Conservation (phyloP, 2,888 invertebrate species). For the Sesamia inferens region DNA sequence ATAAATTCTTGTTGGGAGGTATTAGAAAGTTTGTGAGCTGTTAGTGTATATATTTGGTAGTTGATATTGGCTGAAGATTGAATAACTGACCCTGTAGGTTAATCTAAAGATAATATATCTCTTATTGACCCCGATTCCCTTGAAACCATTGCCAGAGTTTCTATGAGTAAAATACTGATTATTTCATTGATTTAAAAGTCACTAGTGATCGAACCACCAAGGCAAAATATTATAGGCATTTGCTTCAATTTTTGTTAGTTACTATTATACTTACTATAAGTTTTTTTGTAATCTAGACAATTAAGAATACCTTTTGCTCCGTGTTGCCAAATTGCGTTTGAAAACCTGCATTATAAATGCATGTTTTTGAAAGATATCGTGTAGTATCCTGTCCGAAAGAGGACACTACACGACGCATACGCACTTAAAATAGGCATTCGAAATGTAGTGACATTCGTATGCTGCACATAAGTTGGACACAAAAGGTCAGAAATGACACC, state of each 20-base stretch:
- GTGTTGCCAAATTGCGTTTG: background rate
- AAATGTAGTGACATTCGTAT: too few relatives aligned
- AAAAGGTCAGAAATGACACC: too few relatives aligned
- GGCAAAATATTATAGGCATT: background rate
- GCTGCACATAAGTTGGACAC: too few relatives aligned
- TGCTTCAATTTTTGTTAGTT: background rate
- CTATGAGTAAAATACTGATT: background rate
- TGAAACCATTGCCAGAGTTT: background rate
- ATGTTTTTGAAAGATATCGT: too few relatives aligned
- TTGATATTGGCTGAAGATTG: background rate
- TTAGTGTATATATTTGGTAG: background rate
- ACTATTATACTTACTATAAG: too few relatives aligned
- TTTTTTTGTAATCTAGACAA: too few relatives aligned
- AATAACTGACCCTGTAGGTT: background rate
- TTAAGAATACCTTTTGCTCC: too few relatives aligned
- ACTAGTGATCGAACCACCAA: background rate
- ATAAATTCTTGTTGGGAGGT: slow-evolving; percentile 5
- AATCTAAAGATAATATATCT: background rate
- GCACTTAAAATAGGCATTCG: too few relatives aligned
- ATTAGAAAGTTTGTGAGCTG: background rate
- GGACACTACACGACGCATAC: too few relatives aligned
- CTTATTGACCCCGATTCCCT: background rate
- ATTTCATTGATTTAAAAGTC: background rate
- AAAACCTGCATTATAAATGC: background rate
- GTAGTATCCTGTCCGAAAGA: too few relatives aligned